Evolutionary conservation across 2,888 invertebrate species (phyloP), one percentile per base, ranked within the genome.

Genomic region (Agapostemon virescens): DNA sequence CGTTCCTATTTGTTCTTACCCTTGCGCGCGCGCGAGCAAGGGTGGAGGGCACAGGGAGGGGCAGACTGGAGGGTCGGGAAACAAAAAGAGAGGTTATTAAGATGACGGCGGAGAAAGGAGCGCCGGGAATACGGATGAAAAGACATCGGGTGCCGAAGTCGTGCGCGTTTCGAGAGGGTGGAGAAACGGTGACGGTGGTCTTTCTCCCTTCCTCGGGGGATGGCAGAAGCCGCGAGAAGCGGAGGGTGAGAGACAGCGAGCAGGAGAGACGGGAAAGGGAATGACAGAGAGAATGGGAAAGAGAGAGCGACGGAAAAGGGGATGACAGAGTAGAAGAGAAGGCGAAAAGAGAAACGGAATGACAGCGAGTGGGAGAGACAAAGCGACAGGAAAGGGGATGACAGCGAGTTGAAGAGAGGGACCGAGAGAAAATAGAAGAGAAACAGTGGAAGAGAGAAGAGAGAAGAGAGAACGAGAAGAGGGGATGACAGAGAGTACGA

Each of bases 91-190:
- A 72, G 76, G 75, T 77, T 70, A 72, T 79, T 55, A 70, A 81
- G 79, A 71, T 61, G 76, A 52, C 55, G 74, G 36, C 38, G 42
- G 36, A n/a, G 45, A 55, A 40, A 55, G 15, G 49, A 69, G 76
- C 68, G 52, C 33, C 38, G 69, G 67, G 79, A 77, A 80, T 83
- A 68, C 82, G 81, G 77, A 79, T 82, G 84, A 85, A 87, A 89
- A 86, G 84, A 85, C 84, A 86, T 86, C 83, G 84, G 79, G 79
- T 84, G 81, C 74, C 45, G 73, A 76, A 79, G 80, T 20, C 64
- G 83, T 86, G 79, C 74, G 84, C 74, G 84, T 85, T 85, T 83
- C 17, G 33, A 17, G 80, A 67, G 74, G 84, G 79, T 69, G 68
- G 49, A n/a, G n/a, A 49, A 52, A 72, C 63, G 71, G 52, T 42